Percentiles rank a stretch among this genome's conserved stretches.
phyloP scores from a whole-genome alignment of 1,140 invertebrate species.

The Metopolophium dirhodum region DNA sequence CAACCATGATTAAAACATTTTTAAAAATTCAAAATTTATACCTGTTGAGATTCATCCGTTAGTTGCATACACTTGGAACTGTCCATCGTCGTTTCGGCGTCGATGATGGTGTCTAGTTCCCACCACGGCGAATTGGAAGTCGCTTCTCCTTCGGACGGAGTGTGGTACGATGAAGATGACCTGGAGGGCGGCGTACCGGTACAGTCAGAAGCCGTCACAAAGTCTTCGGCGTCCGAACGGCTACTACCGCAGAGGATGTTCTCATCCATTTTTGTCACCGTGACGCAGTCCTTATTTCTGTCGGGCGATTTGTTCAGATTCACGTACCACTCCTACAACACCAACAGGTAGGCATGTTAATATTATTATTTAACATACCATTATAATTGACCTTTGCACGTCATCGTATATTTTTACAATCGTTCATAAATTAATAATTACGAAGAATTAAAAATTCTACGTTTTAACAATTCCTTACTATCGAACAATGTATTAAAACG shows the following conservation, averaged over 20 bases:
- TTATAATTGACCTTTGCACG: not conserved
- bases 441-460: not conserved
- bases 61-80: slow-evolving; percentile 22
- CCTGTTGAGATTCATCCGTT: slow-evolving; percentile 48
- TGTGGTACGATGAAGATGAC: slow-evolving; percentile 71
- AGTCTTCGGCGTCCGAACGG: slow-evolving; percentile 66
- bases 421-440: not conserved
- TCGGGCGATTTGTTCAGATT: slow-evolving; percentile 18
- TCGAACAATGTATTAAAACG: too few relatives aligned
- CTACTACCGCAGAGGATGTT: slow-evolving; percentile 35
- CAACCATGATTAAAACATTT: not conserved
- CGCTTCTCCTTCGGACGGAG: slow-evolving; percentile 70
- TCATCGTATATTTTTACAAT: not conserved
- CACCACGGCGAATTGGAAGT: slow-evolving; percentile 65
- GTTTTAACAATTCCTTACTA: not conserved
- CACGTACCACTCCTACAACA: slow-evolving; percentile 29
- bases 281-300: not conserved
- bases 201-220: slow-evolving; percentile 74
- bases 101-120: slow-evolving; percentile 62
- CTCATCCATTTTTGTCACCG: not conserved
- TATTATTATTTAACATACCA: not conserved
- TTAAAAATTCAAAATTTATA: not conserved
- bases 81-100: slow-evolving; percentile 48
- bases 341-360: not conserved
- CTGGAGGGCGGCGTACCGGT: slow-evolving; percentile 70